Percentiles rank a stretch among this genome's conserved stretches.
Conservation (phyloP, 23 tunicate genomes). For the Corella eumyota region DNA sequence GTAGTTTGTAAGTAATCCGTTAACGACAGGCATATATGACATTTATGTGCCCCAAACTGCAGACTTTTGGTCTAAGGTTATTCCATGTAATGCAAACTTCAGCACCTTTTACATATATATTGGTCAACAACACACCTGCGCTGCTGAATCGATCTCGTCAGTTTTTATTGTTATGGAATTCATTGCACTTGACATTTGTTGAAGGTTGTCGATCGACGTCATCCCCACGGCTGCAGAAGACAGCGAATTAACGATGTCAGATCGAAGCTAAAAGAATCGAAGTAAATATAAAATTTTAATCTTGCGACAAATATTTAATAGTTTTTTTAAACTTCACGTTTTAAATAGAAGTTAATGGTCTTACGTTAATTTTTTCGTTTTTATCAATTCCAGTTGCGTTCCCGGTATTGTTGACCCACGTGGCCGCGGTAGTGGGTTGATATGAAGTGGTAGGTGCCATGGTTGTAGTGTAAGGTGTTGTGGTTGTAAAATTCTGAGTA, state of each 20-base stretch:
- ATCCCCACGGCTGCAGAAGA: slow-evolving; percentile 63
- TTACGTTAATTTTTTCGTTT: slow-evolving; percentile 7
- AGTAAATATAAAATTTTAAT: background rate
- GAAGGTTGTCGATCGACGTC: slow-evolving; percentile 85
- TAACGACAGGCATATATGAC: no score
- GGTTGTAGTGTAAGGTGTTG: slow-evolving; percentile 16
- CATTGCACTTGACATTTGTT: slow-evolving; percentile 97
- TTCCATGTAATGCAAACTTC: no score
- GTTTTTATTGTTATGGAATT: slow-evolving; percentile 67
- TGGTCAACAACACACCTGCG: no score
- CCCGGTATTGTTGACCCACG: slow-evolving; percentile 2
- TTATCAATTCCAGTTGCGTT: background rate
- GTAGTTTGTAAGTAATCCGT: no score
- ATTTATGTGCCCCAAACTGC: no score
- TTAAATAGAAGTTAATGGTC: background rate
- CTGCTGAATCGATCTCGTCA: slow-evolving; percentile 43
- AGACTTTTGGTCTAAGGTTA: no score
- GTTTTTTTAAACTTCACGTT: no score
- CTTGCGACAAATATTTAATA: background rate
- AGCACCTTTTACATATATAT: no score
- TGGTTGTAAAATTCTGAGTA: slow-evolving; percentile 5
- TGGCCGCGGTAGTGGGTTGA: slow-evolving; percentile 9
- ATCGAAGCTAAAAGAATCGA: slow-evolving; percentile 62
- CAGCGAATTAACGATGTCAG: slow-evolving; percentile 64
- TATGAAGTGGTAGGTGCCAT: slow-evolving; percentile 20